phyloP scores from a whole-genome alignment of 2,113 vertebrate genomes.

The Boulengeromyrus knoepffleri region DNA sequence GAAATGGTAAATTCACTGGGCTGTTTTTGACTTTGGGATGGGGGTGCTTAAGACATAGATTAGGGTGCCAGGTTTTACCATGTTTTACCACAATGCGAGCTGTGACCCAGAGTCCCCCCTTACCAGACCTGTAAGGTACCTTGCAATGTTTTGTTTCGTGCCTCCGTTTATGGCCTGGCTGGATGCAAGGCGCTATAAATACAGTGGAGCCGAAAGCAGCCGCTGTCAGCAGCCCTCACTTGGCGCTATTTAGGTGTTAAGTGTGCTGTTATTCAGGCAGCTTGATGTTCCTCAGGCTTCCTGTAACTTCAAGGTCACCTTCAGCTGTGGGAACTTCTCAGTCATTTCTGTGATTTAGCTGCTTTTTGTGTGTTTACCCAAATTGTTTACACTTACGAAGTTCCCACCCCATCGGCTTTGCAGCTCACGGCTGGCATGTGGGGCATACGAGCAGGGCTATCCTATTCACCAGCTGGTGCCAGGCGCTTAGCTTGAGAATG shows the following conservation, averaged over 20 bases:
- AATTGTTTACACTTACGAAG: neutral
- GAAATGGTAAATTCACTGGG: neutral
- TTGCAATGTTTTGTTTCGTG: conserved; percentile 43
- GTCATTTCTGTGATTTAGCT: neutral
- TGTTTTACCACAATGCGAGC: neutral
- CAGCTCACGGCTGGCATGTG: neutral
- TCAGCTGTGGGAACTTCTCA: neutral
- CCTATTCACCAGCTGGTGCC: neutral
- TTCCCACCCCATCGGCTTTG: neutral
- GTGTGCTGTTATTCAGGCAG: conserved; percentile 44
- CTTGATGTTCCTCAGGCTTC: conserved; percentile 13
- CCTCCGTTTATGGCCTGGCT: conserved; percentile 42
- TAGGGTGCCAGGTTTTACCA: neutral
- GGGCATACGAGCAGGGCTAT: neutral
- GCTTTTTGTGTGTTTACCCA: neutral
- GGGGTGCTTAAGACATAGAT: neutral
- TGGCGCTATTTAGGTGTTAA: conserved; percentile 44
- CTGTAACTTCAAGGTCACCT: neutral
- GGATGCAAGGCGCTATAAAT: conserved; percentile 33
- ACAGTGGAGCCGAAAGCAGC: conserved; percentile 41
- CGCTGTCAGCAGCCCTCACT: conserved; percentile 45
- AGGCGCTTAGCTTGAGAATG: neutral
- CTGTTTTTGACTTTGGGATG: neutral
- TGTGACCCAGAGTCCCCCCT: neutral
- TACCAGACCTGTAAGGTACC: conserved; percentile 16